Conservation (phyloP, 2,113 vertebrate species). For the Oncorhynchus nerka region DNA sequence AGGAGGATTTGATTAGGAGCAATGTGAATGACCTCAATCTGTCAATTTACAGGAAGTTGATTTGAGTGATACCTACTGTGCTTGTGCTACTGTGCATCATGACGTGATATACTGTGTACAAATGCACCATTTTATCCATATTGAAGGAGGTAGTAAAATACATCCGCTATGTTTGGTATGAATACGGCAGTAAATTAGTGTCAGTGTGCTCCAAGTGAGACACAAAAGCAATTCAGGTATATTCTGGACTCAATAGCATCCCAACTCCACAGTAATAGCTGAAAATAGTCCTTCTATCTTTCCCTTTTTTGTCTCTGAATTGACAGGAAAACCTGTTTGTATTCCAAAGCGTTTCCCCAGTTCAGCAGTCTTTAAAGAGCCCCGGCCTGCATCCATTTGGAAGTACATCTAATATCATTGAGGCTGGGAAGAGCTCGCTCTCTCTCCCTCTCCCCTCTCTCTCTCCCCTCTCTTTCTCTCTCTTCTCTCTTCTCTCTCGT, state of each 20-base stretch:
- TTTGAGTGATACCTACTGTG: neutral
- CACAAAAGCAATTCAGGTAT: too few relatives aligned
- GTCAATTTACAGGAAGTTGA: neutral
- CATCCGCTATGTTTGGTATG: too few relatives aligned
- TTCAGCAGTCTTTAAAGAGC: conserved; percentile 14
- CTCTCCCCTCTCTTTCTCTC: conserved; percentile 10
- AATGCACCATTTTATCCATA: neutral
- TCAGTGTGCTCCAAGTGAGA: neutral
- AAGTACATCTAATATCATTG: conserved; percentile 20
- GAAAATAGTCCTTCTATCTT: neutral
- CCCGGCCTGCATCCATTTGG: conserved; percentile 13
- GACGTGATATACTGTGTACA: neutral
- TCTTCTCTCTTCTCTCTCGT: neutral
- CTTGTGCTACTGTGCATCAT: neutral
- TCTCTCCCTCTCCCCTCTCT: conserved; percentile 4
- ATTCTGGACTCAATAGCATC: neutral
- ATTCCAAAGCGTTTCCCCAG: conserved; percentile 1
- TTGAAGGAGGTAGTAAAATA: neutral
- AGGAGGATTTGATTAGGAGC: neutral
- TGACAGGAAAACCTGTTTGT: neutral
- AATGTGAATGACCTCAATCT: neutral
- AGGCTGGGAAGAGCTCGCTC: conserved; percentile 15
- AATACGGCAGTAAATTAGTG: too few relatives aligned
- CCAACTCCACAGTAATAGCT: neutral
- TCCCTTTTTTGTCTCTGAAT: conserved; percentile 1